These are phyloP conservation scores for Phylloscopus whistleri DNA, from an alignment of 2,113 vertebrate species.

Conservation along the genomic window DNA sequence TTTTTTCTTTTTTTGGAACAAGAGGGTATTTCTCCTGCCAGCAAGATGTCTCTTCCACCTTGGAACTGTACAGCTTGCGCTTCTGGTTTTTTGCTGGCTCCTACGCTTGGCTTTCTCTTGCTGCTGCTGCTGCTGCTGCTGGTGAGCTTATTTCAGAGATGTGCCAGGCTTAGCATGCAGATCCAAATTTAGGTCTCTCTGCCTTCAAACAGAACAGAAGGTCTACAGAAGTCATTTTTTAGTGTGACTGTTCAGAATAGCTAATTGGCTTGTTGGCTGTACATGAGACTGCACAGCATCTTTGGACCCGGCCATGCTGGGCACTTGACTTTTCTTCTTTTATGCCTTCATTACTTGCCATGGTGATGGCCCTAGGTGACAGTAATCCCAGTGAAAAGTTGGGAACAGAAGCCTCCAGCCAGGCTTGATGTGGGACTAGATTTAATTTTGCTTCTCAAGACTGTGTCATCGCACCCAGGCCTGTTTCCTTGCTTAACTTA, in stretches of 20 bases:
- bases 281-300: not conserved
- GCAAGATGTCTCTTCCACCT: not conserved
- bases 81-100: constrained; percentile 4
- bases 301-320: not conserved
- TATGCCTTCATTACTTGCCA: not conserved
- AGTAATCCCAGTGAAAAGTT: not conserved
- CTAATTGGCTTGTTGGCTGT: not conserved
- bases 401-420: not conserved
- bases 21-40: not conserved
- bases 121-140: not conserved
- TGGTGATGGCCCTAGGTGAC: not conserved
- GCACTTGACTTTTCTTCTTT: not conserved
- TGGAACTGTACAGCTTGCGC: not conserved
- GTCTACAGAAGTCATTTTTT: not conserved
- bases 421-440: not conserved
- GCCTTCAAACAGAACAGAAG: constrained; percentile 23
- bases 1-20: not conserved
- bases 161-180: not conserved
- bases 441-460: not conserved
- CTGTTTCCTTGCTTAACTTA: not conserved
- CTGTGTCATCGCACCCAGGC: not conserved
- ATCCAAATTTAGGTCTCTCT: constrained; percentile 4
- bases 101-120: not conserved
- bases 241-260: not conserved
- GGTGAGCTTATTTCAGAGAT: constrained; percentile 27